Base-by-base conservation (phyloP, 2,797 vertebrate genomes). In the Rhadinocentrus ornatus region DNA sequence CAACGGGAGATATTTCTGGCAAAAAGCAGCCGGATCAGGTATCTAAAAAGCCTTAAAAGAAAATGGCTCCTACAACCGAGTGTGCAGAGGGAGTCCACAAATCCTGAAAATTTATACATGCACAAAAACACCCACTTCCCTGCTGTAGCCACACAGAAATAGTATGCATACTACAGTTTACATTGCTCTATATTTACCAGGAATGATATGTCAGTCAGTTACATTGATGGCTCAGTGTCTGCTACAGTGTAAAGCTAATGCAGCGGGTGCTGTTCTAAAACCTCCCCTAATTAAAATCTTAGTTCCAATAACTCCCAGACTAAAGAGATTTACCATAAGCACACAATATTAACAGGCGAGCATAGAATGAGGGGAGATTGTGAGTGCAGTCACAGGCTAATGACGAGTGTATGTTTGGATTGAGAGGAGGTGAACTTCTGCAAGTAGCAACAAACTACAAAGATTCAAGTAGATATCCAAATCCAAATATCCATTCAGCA, bases 241-340 rank as follows among this genome's bases (percentile, higher is more conserved):
- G 73, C 52, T 78, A 48, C 44, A 48, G 44, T 86, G 81, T 82
- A 74, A 87, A 74, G 77, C 75, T 88, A 88, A 91, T 89, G 79
- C 76, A 61, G 75, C 29, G 13, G 57, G 66, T 1, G 35, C 37
- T 8, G 8, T 70, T 82, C 66, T 82, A 87, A 87, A 91, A 83
- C 74, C 73, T 80, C 68, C 56, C 66, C 81, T 80, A 88, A 90
- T 89, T 89, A 88, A 90, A 89, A 91, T 85, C 77, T 85, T 85
- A 69, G 77, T 83, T 86, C 75, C 83, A 87, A 83, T 88, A 88
- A 90, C 83, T 77, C 60, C 72, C 77, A 78, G 73, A 79, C 79
- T 81, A 84, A 86, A 87, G 77, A 85, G 83, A 90, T 86, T 90
- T 85, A 70, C 70, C 73, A 59, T 70, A 77, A 84, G 72, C 71